Evolutionary conservation across 92 coral and sea anemone species (phyloP).

Genomic region (Chrysogorgia sp.): DNA sequence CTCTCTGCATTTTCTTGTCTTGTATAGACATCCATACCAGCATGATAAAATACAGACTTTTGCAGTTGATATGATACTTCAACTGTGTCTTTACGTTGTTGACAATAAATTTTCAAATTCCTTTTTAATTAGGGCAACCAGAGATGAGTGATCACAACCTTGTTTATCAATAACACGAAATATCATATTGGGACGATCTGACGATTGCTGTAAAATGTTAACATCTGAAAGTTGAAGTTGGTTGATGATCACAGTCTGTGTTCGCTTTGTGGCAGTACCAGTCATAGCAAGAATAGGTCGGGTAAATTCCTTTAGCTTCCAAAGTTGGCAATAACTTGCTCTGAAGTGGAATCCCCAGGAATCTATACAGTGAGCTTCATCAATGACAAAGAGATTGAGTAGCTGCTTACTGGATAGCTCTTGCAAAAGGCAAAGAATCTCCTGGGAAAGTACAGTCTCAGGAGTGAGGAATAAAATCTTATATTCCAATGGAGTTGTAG

Average conservation of each 20-base stretch:
- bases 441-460: slow-evolving; percentile 35
- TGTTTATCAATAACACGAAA: slow-evolving; percentile 1
- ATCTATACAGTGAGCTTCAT: slow-evolving; percentile 64
- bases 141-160: not conserved
- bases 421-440: not conserved
- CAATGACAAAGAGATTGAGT: slow-evolving; percentile 40
- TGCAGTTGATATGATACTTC: slow-evolving; percentile 12
- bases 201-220: not conserved
- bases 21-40: slow-evolving; percentile 24
- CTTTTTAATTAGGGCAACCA: slow-evolving; percentile 6
- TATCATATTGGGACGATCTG: slow-evolving; percentile 1
- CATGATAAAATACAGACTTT: slow-evolving; percentile 25
- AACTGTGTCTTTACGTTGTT: slow-evolving; percentile 11
- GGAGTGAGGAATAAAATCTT: slow-evolving; percentile 49
- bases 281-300: too few species aligned
- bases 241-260: slow-evolving; percentile 34
- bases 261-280: slow-evolving; percentile 44
- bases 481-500: slow-evolving; percentile 19
- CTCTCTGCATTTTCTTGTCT: slow-evolving; percentile 19
- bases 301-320: slow-evolving; percentile 29
- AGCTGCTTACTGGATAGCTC: not conserved
- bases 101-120: slow-evolving; percentile 2
- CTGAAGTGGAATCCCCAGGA: slow-evolving; percentile 63
- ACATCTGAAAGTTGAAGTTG: slow-evolving; percentile 5
- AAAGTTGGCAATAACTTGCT: slow-evolving; percentile 49